These are phyloP conservation scores for Eulemur coronatus DNA, from an alignment of 2,797 vertebrate species.

Conservation along the genomic window DNA sequence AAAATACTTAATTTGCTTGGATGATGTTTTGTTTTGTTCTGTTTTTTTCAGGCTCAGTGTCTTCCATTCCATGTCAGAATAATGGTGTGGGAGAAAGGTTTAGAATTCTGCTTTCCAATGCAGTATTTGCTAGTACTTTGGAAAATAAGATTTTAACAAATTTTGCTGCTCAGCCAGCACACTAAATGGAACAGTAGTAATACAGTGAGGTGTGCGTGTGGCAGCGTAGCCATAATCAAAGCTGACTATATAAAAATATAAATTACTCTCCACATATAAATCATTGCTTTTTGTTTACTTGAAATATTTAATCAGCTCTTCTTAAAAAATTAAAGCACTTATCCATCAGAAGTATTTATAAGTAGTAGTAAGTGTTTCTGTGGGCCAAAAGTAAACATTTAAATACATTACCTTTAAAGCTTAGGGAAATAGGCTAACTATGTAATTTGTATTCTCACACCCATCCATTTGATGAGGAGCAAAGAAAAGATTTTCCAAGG, in stretches of 20 bases:
- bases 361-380: not conserved
- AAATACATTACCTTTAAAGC: not conserved
- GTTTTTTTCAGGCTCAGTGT: constrained; percentile 52
- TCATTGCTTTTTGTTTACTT: constrained; percentile 14
- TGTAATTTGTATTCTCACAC: not conserved
- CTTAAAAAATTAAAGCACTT: not conserved
- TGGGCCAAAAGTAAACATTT: constrained; percentile 27
- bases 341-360: not conserved
- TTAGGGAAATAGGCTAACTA: not conserved
- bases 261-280: not conserved
- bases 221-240: not conserved
- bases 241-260: not conserved
- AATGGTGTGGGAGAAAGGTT: not conserved
- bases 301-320: not conserved
- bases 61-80: constrained; percentile 31
- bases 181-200: not conserved
- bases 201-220: not conserved
- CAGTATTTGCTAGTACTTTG: constrained; percentile 19
- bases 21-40: constrained; percentile 45
- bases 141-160: constrained; percentile 13
- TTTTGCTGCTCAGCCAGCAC: not conserved
- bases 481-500: not conserved
- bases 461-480: not conserved
- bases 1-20: constrained; percentile 45
- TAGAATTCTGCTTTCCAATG: constrained; percentile 36